These are phyloP conservation scores for Platichthys flesus DNA, from an alignment of 2,113 vertebrate genomes.

Conservation along the genomic window DNA sequence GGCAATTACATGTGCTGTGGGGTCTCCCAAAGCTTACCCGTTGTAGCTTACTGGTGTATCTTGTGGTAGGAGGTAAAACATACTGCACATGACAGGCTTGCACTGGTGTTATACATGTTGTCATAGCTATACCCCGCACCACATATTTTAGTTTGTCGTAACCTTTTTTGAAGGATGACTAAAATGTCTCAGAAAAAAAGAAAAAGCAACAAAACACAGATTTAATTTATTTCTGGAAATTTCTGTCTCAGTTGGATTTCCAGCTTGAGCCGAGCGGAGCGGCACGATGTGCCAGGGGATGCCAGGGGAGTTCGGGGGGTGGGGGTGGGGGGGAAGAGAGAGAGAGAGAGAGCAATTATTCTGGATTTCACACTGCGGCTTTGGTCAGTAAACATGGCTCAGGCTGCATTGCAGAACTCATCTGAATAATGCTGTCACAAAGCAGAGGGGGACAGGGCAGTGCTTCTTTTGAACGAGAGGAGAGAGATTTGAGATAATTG, in stretches of 20 bases:
- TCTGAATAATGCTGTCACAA: constrained; percentile 72
- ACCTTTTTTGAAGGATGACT: neutral
- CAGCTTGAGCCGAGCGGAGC: constrained; percentile 50
- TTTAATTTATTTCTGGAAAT: constrained; percentile 48
- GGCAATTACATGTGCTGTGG: constrained; percentile 25
- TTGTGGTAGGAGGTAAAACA: neutral
- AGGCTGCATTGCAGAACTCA: constrained; percentile 73
- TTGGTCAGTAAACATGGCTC: constrained; percentile 77
- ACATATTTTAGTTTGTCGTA: neutral
- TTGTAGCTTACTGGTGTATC: neutral
- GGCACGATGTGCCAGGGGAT: constrained; percentile 47
- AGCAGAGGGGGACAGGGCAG: constrained; percentile 32
- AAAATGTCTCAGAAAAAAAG: neutral
- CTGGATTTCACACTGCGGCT: constrained; percentile 76
- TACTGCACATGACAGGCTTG: neutral
- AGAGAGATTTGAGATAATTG: constrained; percentile 58
- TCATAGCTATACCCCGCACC: constrained; percentile 4
- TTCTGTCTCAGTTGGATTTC: constrained; percentile 47
- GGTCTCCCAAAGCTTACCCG: neutral
- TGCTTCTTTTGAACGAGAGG: constrained; percentile 34
- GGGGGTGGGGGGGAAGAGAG: too few species aligned
- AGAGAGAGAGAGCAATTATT: constrained; percentile 68
- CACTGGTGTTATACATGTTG: neutral
- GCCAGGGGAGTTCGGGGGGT: constrained; percentile 52
- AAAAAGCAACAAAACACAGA: neutral